Evolutionary conservation across 2,888 invertebrate species (phyloP), one percentile per base, ranked within the genome.

Genomic region (Deladenus siricidicola): DNA sequence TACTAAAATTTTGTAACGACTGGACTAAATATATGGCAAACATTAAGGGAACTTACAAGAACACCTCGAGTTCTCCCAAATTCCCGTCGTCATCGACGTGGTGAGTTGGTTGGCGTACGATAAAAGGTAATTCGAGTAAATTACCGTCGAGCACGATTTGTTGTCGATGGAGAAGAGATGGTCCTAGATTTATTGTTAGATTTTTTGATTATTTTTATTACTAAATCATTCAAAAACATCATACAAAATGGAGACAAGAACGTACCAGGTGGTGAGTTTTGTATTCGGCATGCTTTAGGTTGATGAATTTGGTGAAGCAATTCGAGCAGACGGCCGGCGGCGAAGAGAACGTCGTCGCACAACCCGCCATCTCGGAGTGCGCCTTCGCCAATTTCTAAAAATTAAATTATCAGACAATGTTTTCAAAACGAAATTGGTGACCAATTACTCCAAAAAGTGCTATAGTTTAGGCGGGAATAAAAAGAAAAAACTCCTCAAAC

Each of bases 21-120:
- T 23, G 28, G 8, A 26, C 42, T 55, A 29, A 50, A 29, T 42
- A 29, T 29, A 19, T n/a, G 10, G 14, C 3, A 17, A 3, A 17
- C 21, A 44, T 53, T 14, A 19, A 45, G 43, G 55, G 58, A 50
- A 65, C 72, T 70, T 50, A 78, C 77, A 74, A 47, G 66, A 66
- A 57, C 77, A 77, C 42, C 75, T 55, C 1, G 75, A 74, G 34
- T 70, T 63, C 4, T 72, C 72, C 77, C 77, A 77, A 39, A 77
- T 73, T 29, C 61, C 60, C 19, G 61, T 52, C 0, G 69, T 67
- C 23, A 77, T 44, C 4, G 75, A 64, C 19, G 62, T 62, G 6
- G 72, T 68, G 24, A 77, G 67, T 19, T 77, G 73, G 23, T 66
- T 60, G 26, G 67, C 69, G 56, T 77, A 77, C 2, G 74, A 74